A percentile compares a stretch with the other conserved stretches of the same genome.
phyloP scores from a whole-genome alignment of 1,140 invertebrate genomes.

The Pogonus chalceus region DNA sequence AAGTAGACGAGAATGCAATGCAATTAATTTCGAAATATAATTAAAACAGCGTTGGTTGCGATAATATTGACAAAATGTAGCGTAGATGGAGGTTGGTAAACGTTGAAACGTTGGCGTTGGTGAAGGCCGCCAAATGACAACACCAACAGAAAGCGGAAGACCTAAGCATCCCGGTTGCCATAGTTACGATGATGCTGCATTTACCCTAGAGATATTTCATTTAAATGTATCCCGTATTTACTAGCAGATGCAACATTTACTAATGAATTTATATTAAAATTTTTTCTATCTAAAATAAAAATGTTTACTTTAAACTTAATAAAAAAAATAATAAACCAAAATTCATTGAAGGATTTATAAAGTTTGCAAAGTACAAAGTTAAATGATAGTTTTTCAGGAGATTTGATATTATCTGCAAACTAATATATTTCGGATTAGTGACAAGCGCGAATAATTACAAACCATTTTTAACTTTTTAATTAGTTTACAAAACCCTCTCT shows the following conservation, averaged over 20 bases:
- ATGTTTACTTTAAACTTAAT: too few species aligned
- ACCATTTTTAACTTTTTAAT: slow-evolving; percentile 6
- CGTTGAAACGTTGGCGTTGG: background rate
- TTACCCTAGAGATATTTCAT: too few species aligned
- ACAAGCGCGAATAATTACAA: background rate
- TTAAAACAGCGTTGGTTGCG: background rate
- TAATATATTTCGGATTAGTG: slow-evolving; percentile 4
- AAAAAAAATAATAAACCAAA: too few species aligned
- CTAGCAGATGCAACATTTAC: too few species aligned
- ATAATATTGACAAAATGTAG: background rate
- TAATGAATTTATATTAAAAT: too few species aligned
- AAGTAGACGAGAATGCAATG: too few species aligned
- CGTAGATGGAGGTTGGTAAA: too few species aligned
- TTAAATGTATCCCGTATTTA: too few species aligned
- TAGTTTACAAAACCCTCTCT: background rate
- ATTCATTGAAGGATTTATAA: too few species aligned
- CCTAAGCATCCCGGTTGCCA: background rate
- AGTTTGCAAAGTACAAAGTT: background rate
- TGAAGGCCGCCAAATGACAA: background rate
- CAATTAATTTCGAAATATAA: background rate
- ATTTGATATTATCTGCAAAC: background rate
- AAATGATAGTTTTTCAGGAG: background rate
- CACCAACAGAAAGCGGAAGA: background rate
- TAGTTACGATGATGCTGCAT: background rate
- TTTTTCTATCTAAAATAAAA: too few species aligned